These are phyloP conservation scores for Cheilosia vulpina DNA, from an alignment of 2,888 invertebrate species.

Conservation along the genomic window DNA sequence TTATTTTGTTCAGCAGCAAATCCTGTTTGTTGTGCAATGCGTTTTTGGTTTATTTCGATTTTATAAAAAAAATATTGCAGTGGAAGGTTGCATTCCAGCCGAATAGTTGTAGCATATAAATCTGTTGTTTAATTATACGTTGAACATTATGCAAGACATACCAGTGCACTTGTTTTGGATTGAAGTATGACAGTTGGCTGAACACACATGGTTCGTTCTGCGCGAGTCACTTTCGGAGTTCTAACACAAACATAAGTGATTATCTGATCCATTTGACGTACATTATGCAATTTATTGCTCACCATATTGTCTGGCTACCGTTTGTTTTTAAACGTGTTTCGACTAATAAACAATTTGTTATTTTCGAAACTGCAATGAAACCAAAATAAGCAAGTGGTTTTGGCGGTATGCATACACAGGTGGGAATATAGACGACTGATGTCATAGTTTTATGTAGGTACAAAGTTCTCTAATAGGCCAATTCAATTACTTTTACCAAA, in stretches of 20 bases:
- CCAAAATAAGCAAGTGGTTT: too few relatives aligned
- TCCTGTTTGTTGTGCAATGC: conserved; percentile 67
- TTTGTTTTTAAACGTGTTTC: conserved; percentile 10
- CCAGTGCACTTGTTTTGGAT: conserved; percentile 1
- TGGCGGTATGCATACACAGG: too few relatives aligned
- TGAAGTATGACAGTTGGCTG: conserved; percentile 36
- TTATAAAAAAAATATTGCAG: conserved; percentile 1
- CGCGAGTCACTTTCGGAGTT: conserved; percentile 30
- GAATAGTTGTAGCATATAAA: background rate
- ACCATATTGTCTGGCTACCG: background rate
- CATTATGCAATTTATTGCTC: conserved; percentile 13
- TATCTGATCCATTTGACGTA: background rate
- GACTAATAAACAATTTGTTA: background rate
- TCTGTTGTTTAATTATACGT: background rate
- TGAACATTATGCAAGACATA: conserved; percentile 39
- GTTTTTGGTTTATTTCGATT: conserved; percentile 8
- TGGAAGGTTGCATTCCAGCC: conserved; percentile 1
- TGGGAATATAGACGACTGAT: background rate
- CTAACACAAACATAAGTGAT: conserved; percentile 1
- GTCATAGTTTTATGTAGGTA: background rate
- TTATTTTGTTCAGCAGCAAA: conserved; percentile 41
- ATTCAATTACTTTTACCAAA: too few relatives aligned
- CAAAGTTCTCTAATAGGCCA: background rate
- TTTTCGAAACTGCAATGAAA: conserved; percentile 4
- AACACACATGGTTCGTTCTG: conserved; percentile 41